These are phyloP conservation scores for Drosophila azteca DNA, from an alignment of 1,140 invertebrate species.

Conservation along the genomic window DNA sequence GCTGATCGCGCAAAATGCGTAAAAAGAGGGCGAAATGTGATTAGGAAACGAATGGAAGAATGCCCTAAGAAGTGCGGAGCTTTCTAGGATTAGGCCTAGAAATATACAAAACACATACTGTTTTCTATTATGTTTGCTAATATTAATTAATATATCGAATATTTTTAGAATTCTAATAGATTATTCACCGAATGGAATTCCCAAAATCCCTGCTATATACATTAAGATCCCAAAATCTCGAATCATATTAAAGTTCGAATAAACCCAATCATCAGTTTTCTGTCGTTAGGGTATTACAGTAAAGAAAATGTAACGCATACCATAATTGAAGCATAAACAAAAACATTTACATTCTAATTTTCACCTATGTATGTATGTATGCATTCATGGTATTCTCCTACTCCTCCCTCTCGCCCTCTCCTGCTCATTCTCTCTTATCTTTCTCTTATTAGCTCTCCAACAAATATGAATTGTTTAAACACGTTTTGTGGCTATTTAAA, in stretches of 20 bases:
- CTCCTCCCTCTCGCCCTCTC: background rate
- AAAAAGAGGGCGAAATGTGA: slow-evolving; percentile 22
- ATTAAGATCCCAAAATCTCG: too few relatives aligned
- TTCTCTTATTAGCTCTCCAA: slow-evolving; percentile 1
- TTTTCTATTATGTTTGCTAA: too few relatives aligned
- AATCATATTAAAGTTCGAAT: background rate
- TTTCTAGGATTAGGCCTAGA: too few relatives aligned
- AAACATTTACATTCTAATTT: slow-evolving; percentile 50
- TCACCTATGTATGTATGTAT: slow-evolving; percentile 28
- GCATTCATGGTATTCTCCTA: slow-evolving; percentile 2
- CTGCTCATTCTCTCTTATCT: background rate
- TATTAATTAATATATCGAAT: too few relatives aligned
- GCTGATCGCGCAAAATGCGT: slow-evolving; percentile 55
- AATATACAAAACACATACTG: too few relatives aligned
- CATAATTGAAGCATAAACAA: slow-evolving; percentile 6
- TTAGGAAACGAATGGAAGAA: slow-evolving; percentile 4
- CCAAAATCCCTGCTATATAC: too few relatives aligned
- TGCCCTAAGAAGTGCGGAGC: slow-evolving; percentile 12
- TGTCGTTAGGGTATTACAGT: background rate
- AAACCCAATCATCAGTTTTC: background rate
- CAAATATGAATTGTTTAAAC: slow-evolving; percentile 57
- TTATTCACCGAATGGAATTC: too few relatives aligned
- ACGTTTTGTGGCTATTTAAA: slow-evolving; percentile 74
- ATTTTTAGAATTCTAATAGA: too few relatives aligned
- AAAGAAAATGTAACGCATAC: slow-evolving; percentile 1